These are phyloP conservation scores for Tiaroga cobitis DNA, from an alignment of 2,797 vertebrate genomes.

Conservation along the genomic window DNA sequence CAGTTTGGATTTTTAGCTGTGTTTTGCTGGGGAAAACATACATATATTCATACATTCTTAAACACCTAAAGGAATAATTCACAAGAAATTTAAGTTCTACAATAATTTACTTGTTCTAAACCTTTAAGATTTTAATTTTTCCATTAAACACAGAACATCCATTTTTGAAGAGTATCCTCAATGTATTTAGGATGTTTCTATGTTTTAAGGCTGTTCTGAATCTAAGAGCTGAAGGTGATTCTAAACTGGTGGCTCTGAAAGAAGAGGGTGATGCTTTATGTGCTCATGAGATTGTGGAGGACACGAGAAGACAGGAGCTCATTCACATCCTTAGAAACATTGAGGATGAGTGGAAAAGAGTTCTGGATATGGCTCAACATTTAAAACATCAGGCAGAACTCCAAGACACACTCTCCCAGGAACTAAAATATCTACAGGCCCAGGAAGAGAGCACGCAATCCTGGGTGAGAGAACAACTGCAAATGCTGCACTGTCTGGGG, in stretches of 20 bases:
- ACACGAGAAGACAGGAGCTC: slow-evolving; percentile 50
- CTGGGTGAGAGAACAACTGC: slow-evolving; percentile 81
- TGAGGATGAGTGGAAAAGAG: slow-evolving; percentile 60
- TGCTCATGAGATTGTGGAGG: slow-evolving; percentile 57
- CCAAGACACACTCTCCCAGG: slow-evolving; percentile 61
- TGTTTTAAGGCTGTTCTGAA: slow-evolving; percentile 74
- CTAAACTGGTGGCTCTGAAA: slow-evolving; percentile 66
- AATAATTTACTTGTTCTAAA: neutral
- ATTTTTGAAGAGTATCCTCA: neutral
- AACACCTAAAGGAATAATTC: neutral
- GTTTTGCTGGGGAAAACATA: neutral
- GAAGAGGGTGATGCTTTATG: slow-evolving; percentile 46
- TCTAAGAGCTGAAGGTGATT: slow-evolving; percentile 69
- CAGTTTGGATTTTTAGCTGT: neutral
- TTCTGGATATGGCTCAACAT: slow-evolving; percentile 59
- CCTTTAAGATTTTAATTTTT: neutral
- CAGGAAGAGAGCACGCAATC: slow-evolving; percentile 70
- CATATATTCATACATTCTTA: neutral
- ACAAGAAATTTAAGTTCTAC: neutral
- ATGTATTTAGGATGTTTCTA: neutral
- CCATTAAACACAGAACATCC: neutral
- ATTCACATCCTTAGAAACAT: slow-evolving; percentile 37
- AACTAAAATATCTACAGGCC: slow-evolving; percentile 72
- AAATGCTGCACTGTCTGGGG: slow-evolving; percentile 72
- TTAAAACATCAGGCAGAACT: slow-evolving; percentile 45